phyloP scores from a whole-genome alignment of 1,140 invertebrate genomes.

The Medauroidea extradentata region DNA sequence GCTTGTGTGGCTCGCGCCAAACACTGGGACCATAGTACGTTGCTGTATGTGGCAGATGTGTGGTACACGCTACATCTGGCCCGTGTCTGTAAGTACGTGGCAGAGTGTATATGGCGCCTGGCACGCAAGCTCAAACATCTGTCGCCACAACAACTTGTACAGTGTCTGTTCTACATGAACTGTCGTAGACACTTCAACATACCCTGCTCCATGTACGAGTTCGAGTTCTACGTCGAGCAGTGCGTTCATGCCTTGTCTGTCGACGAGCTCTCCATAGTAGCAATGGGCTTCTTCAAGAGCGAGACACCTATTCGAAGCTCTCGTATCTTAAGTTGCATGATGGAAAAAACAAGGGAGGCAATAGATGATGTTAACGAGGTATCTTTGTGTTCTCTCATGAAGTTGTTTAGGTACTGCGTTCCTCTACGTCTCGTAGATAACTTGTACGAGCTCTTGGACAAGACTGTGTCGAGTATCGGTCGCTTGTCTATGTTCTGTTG shows the following conservation, averaged over 20 bases:
- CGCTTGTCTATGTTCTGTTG: constrained; percentile 42
- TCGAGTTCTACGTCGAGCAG: constrained; percentile 18
- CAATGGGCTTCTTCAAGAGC: constrained; percentile 58
- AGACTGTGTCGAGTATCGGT: constrained; percentile 39
- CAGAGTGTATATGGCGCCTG: constrained; percentile 14
- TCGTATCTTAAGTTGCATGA: constrained; percentile 42
- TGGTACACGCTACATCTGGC: constrained; percentile 15
- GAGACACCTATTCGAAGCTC: constrained; percentile 47
- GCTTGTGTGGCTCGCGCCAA: constrained; percentile 14
- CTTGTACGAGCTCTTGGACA: constrained; percentile 33
- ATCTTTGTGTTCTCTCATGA: constrained; percentile 48
- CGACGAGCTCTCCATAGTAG: constrained; percentile 52
- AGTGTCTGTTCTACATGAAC: constrained; percentile 21
- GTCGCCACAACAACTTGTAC: constrained; percentile 18
- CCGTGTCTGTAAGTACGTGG: constrained; percentile 18
- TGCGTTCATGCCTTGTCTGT: constrained; percentile 40
- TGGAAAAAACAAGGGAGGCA: constrained; percentile 36
- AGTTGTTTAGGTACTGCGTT: constrained; percentile 47
- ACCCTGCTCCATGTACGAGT: constrained; percentile 18
- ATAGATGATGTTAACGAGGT: constrained; percentile 46
- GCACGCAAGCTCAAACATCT: constrained; percentile 19
- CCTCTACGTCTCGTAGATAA: constrained; percentile 28
- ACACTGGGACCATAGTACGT: constrained; percentile 10
- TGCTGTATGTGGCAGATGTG: constrained; percentile 18
- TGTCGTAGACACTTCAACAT: constrained; percentile 11